Percentiles rank a stretch among this genome's conserved stretches.
Evolutionary conservation across 2,797 vertebrate species (phyloP).

Genomic region (Lithobates pipiens): DNA sequence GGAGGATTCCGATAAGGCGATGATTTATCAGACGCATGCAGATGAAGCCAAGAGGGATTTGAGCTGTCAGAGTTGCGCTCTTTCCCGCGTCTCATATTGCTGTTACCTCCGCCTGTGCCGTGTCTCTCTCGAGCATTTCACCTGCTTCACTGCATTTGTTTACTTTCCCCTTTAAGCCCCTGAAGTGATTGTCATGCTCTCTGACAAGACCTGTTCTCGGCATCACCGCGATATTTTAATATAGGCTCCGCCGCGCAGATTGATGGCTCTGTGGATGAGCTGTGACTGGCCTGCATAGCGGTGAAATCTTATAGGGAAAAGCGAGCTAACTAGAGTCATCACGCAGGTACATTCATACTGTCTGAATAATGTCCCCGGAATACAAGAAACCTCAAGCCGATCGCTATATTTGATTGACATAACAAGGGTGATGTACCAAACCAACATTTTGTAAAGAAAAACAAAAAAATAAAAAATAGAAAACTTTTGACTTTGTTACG

Average conservation of each 20-base stretch:
- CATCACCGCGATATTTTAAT: slow-evolving; percentile 40
- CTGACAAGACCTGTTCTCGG: slow-evolving; percentile 34
- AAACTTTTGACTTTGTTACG: no score
- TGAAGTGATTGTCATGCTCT: slow-evolving; percentile 40
- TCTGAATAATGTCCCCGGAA: no score
- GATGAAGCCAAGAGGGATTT: slow-evolving; percentile 51
- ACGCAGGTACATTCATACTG: background rate
- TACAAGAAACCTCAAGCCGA: no score
- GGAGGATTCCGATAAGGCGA: background rate
- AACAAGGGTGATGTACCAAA: no score
- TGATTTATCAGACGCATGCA: slow-evolving; percentile 55
- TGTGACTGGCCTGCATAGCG: slow-evolving; percentile 7
- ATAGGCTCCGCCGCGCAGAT: background rate
- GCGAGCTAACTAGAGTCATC: slow-evolving; percentile 19
- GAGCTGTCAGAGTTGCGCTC: background rate
- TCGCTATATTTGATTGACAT: no score
- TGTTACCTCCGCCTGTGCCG: slow-evolving; percentile 18
- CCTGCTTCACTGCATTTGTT: slow-evolving; percentile 59
- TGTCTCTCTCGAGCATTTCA: slow-evolving; percentile 43
- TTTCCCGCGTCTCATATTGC: accelerated
- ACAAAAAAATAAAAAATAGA: no score
- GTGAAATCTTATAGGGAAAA: slow-evolving; percentile 31
- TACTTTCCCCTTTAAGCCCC: slow-evolving; percentile 28
- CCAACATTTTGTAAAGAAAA: no score
- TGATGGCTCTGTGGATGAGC: background rate